Evolutionary conservation across 2,113 vertebrate species (phyloP), one percentile per base, ranked within the genome.

Genomic region (Oreochromis niloticus): DNA sequence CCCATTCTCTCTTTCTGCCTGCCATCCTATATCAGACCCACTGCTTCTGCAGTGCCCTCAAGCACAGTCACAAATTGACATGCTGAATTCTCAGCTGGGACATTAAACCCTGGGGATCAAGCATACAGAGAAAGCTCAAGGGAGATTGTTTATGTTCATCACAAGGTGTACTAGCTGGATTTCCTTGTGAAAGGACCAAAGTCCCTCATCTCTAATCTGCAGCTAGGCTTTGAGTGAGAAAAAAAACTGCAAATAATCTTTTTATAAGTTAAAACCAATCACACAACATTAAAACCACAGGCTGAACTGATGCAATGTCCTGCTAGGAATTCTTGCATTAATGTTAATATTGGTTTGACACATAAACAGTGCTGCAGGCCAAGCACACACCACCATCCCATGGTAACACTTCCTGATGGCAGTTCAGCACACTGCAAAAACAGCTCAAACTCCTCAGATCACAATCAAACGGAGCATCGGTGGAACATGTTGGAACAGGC

Each of bases 61-160:
- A 91, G 90, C 90, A 54, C 55, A 87, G 87, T 84, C 85, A 89
- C 89, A 91, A 91, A 93, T 86, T 88, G 89, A 91, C 92, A 93
- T 78, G 87, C 61, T 84, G 89, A 89, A 89, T 92, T 91, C 87
- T 92, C 89, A 88, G 83, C 80, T 41, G 68, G 83, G 86, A 93
- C 91, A 79, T 90, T 89, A 89, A 91, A 91, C 88, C 82, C 88
- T 14, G 3, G 83, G 88, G 90, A 91, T 80, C 63, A 90, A 59
- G 82, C 68, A 73, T n/a, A 59, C 83, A 91, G 80, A 91, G 79
- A 89, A 78, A 89, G 82, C 82, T 89, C 82, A 81, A 68, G 86
- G 81, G 82, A 90, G 88, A 86, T 83, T 86, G 83, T 91, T 89
- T 82, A 88, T 82, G 84, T 88, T 87, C 81, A 80, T 92, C 81